Percentiles rank a stretch among this genome's conserved stretches.
Conservation (phyloP, 2,113 vertebrate genomes). For the Planiliza haematocheilus region DNA sequence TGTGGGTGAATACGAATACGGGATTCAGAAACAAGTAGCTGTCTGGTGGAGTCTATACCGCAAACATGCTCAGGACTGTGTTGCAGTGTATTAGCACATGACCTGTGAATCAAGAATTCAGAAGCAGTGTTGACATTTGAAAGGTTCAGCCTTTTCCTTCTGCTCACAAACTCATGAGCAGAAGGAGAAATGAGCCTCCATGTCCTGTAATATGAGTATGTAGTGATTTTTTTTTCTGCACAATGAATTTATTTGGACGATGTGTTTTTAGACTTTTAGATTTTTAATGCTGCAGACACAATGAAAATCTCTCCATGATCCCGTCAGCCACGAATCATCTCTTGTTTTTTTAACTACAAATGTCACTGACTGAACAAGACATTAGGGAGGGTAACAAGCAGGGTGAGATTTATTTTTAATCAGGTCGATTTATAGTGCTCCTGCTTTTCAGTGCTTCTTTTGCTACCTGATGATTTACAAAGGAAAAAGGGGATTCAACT, state of each 20-base stretch:
- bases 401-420: too few species aligned
- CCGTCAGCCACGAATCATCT: too few species aligned
- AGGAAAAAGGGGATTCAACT: background rate
- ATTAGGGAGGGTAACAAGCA: too few species aligned
- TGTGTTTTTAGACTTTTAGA: too few species aligned
- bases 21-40: conserved; percentile 46
- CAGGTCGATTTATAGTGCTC: background rate
- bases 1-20: conserved; percentile 65
- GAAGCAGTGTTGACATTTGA: conserved; percentile 62
- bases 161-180: conserved; percentile 14
- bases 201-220: background rate
- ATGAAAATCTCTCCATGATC: too few species aligned
- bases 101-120: conserved; percentile 51
- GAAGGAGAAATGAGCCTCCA: background rate
- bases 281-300: too few species aligned
- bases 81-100: conserved; percentile 58
- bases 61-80: conserved; percentile 34
- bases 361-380: background rate
- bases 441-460: background rate
- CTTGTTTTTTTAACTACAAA: background rate
- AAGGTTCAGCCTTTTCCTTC: conserved; percentile 37
- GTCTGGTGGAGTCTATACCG: conserved; percentile 15
- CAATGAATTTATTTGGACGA: conserved; percentile 8
- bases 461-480: background rate
- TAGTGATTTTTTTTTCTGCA: background rate